Evolutionary conservation across 2,888 invertebrate genomes (phyloP).

Genomic region (Microdon myrmicae): DNA sequence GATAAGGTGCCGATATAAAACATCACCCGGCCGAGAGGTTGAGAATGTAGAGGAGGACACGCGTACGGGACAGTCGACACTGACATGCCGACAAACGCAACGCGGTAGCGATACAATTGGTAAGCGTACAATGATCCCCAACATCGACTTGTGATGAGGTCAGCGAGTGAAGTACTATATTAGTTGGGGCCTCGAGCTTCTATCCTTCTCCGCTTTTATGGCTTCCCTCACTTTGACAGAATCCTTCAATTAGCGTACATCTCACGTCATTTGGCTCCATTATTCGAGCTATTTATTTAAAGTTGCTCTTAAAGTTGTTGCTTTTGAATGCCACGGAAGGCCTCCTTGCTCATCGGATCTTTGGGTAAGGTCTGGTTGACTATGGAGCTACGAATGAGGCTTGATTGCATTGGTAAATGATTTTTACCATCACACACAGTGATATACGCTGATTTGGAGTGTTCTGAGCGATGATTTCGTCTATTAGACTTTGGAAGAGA

Average conservation of each 20-base stretch:
- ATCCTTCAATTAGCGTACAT: conserved; percentile 52
- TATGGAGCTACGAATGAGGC: no score
- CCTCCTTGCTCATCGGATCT: no score
- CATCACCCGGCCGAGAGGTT: neutral
- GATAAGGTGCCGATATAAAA: conserved; percentile 19
- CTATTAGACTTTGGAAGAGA: no score
- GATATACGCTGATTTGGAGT: no score
- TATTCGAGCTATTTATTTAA: conserved; percentile 49
- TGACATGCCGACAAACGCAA: conserved; percentile 43
- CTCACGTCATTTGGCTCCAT: conserved; percentile 48
- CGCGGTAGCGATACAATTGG: conserved; percentile 5
- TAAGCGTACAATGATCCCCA: conserved; percentile 8
- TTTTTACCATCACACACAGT: no score
- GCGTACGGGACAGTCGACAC: conserved; percentile 39
- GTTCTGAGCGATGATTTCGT: no score
- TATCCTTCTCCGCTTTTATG: conserved; percentile 13
- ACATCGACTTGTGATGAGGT: conserved; percentile 46
- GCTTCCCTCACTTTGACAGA: conserved; percentile 48
- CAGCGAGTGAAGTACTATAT: conserved; percentile 18
- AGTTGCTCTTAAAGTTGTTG: conserved; percentile 46
- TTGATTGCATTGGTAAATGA: no score
- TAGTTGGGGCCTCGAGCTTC: neutral
- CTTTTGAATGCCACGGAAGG: no score
- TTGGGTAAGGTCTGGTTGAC: no score
- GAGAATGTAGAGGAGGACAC: conserved; percentile 10